Base-by-base conservation (phyloP, 1,140 invertebrate species). In the Cecropterus lyciades region DNA sequence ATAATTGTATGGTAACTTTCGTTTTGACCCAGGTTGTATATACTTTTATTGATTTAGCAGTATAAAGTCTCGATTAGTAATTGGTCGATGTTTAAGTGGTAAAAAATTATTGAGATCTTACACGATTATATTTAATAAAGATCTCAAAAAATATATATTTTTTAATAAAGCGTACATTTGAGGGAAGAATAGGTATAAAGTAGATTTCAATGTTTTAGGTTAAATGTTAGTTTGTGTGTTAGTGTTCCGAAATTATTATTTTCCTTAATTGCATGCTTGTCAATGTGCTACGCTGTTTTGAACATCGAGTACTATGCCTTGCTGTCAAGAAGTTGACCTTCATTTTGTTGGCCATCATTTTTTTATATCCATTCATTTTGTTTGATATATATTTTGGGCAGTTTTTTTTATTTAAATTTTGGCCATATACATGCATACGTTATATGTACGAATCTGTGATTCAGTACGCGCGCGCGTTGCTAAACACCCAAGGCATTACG, bases 261-360 rank as follows among this genome's bases (percentile, higher is more conserved):
- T 65, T 73, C 66, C 67, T 75, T 85, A 84, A 77, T 82, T 88
- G 88, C 85, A 91, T 92, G 89, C 88, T 91, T 90, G 73, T 88
- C 85, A 76, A 88, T 89, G 80, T 85, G 90, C 87, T 91, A 82
- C 85, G 89, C 88, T 92, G 84, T 82, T 91, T 80, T 82, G 63
- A 87, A 82, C 75, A 87, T 87, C 85, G 84, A 92, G 85, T 92
- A 92, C 79, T 93, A 89, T 93, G 92, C 90, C 92, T 93, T 93
- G 95, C 95, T 96, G 95, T 96, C 95, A 96, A 96, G 96, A 96
- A 96, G 96, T 96, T 97, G 96, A 96, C 96, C 95, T 96, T 96
- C 95, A 95, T 96, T 96, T 96, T 94, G 93, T 96, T 95, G 95
- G 95, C 95, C 94, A 95, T 95, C 95, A 94, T n/a, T 95, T 95